phyloP scores from a whole-genome alignment of 2,888 invertebrate genomes.

The Drosophila anomalata region DNA sequence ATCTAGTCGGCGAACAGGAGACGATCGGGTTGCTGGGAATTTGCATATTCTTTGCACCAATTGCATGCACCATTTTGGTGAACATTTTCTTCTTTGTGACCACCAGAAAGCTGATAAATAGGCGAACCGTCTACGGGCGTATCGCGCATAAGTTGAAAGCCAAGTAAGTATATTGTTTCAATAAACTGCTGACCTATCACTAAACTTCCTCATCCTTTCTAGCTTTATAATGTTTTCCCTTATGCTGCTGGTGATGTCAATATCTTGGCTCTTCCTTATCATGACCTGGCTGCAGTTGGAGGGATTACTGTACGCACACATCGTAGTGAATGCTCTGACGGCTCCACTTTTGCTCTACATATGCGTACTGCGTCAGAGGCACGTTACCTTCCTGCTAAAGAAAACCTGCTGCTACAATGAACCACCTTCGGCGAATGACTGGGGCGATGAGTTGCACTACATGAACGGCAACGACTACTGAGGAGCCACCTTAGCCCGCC shows the following conservation, averaged over 20 bases:
- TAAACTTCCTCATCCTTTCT: constrained; percentile 75
- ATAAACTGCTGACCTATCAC: background rate
- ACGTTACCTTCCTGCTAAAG: constrained; percentile 90
- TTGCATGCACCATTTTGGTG: constrained; percentile 91
- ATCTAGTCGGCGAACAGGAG: constrained; percentile 87
- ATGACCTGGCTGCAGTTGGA: constrained; percentile 91
- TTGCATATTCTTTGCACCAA: constrained; percentile 92
- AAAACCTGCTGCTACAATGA: constrained; percentile 92
- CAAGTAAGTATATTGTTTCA: constrained; percentile 85
- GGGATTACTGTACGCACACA: constrained; percentile 89
- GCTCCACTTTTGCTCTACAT: constrained; percentile 90
- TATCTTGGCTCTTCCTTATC: constrained; percentile 90
- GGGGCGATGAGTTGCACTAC: constrained; percentile 95
- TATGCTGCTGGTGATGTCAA: constrained; percentile 89
- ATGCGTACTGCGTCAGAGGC: constrained; percentile 90
- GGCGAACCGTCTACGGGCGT: constrained; percentile 92
- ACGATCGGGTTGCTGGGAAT: constrained; percentile 92
- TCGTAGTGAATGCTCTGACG: constrained; percentile 90
- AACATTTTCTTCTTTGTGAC: constrained; percentile 92
- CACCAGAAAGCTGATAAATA: constrained; percentile 90
- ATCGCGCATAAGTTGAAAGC: constrained; percentile 94
- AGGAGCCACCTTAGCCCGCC: constrained; percentile 28
- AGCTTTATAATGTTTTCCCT: constrained; percentile 92
- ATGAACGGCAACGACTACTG: constrained; percentile 88
- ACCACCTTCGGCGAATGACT: constrained; percentile 90